A percentile compares a stretch with the other conserved stretches of the same genome.
These are phyloP conservation scores for Atractosteus spatula DNA, from an alignment of 2,113 vertebrate species.

Conservation along the genomic window DNA sequence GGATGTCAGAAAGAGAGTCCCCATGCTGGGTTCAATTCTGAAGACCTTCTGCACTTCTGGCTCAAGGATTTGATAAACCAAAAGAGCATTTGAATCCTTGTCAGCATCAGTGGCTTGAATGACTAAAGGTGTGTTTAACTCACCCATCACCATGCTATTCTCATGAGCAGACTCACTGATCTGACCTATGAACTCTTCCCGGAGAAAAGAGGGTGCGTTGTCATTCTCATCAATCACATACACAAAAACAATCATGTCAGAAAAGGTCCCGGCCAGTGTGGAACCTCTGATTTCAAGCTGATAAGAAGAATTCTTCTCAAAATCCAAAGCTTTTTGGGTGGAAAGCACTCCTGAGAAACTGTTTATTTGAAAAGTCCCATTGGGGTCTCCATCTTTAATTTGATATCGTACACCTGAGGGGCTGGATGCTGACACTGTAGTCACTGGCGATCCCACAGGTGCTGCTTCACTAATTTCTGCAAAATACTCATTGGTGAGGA, in stretches of 20 bases:
- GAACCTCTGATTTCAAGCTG: slow-evolving; percentile 75
- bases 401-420: slow-evolving; percentile 79
- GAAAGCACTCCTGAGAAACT: slow-evolving; percentile 83
- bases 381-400: slow-evolving; percentile 79
- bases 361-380: slow-evolving; percentile 80
- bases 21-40: slow-evolving; percentile 81
- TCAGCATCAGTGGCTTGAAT: slow-evolving; percentile 80
- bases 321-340: slow-evolving; percentile 73
- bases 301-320: slow-evolving; percentile 79
- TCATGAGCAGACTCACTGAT: slow-evolving; percentile 79
- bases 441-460: slow-evolving; percentile 66
- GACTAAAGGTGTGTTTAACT: slow-evolving; percentile 79
- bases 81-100: slow-evolving; percentile 76
- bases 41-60: slow-evolving; percentile 76
- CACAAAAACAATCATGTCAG: slow-evolving; percentile 64
- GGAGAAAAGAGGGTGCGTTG: slow-evolving; percentile 76
- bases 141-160: slow-evolving; percentile 81
- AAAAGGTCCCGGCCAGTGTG: slow-evolving; percentile 70
- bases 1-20: slow-evolving; percentile 72
- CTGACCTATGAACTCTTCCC: slow-evolving; percentile 70
- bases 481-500: slow-evolving; percentile 78
- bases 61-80: slow-evolving; percentile 85
- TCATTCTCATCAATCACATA: slow-evolving; percentile 92
- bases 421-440: slow-evolving; percentile 74
- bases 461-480: slow-evolving; percentile 83